Base-by-base conservation (phyloP, 2,888 invertebrate genomes). In the Catocala fraxini region DNA sequence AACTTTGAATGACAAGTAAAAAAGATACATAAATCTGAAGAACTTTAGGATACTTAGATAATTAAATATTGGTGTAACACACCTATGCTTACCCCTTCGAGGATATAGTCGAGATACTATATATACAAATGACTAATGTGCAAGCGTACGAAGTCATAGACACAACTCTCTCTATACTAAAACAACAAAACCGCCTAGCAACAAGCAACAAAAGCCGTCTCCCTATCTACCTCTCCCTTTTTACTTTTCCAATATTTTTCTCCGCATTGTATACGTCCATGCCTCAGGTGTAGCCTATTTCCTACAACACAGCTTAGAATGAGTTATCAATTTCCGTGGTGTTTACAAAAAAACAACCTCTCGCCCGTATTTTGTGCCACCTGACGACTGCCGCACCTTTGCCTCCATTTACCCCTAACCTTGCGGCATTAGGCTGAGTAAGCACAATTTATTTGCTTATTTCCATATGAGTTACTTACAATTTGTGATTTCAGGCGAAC, bases 271-370 rank as follows among this genome's bases (percentile, higher is more conserved):
- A 47, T 4, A 25, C 13, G 45, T 9, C 5, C 9, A 10, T 3
- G 33, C 13, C 39, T 9, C 49, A 43, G 48, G 34, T 59, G 54
- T 34, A 35, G 43, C 34, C 39, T 53, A 53, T 53, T 59, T 49
- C 41, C 34, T 54, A 49, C n/a, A 43, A 42, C 12, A 12, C 13
- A 11, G 13, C 35, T 11, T 34, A 54, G 42, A 49, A 45, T 54
- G 59, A 59, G 59, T 54, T 59, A 59, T 54, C 54, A 59, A 59
- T 59, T 59, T 59, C 43, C 54, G 13, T 35, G 41, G 41, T 52
- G 13, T 53, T 53, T 42, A 48, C 34, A 25, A 59, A 48, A 54
- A 11, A 3, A 25, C 33, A n/a, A 46, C 46, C 52, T 13, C 11
- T 45, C 6, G 10, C 42, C 39, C 53, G 43, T 54, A 59, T 54